Percentiles rank a stretch among this genome's conserved stretches.
Evolutionary conservation across 2,888 invertebrate species (phyloP).

Genomic region (Diarsia mendica): DNA sequence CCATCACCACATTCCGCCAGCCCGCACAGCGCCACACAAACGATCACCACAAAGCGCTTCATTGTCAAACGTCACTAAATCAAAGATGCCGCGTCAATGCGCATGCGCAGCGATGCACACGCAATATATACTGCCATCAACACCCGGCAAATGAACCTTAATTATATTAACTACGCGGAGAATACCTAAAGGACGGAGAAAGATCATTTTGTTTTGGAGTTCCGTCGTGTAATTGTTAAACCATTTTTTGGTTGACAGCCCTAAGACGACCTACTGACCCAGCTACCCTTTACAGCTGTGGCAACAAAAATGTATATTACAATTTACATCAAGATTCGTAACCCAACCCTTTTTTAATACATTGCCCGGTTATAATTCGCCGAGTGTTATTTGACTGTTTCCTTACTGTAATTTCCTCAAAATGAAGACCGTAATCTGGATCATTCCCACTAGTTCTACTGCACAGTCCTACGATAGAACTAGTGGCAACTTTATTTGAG

Average conservation of each 20-base stretch:
- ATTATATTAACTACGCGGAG: conserved; percentile 29
- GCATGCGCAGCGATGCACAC: conserved; percentile 28
- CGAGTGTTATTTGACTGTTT: too few species aligned
- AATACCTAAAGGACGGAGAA: conserved; percentile 19
- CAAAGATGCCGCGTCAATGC: conserved; percentile 45
- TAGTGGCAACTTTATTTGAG: too few species aligned
- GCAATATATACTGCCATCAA: conserved; percentile 54
- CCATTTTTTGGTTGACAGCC: not conserved
- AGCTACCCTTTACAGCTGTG: not conserved
- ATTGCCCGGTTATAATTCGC: too few species aligned
- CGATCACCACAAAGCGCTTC: conserved; percentile 46
- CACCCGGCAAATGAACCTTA: conserved; percentile 38
- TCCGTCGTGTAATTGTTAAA: not conserved
- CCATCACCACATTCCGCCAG: conserved; percentile 38
- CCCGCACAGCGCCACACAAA: conserved; percentile 46
- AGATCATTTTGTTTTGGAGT: conserved; percentile 23
- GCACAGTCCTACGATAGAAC: too few species aligned
- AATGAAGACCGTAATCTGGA: too few species aligned
- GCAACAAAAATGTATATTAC: too few species aligned
- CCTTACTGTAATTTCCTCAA: too few species aligned
- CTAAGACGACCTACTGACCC: too few species aligned
- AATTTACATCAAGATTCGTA: too few species aligned
- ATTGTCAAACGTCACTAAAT: conserved; percentile 50
- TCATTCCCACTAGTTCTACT: too few species aligned
- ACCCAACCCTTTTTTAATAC: too few species aligned